These are phyloP conservation scores for Tachystola acroxantha DNA, from an alignment of 2,888 invertebrate species.

Conservation along the genomic window DNA sequence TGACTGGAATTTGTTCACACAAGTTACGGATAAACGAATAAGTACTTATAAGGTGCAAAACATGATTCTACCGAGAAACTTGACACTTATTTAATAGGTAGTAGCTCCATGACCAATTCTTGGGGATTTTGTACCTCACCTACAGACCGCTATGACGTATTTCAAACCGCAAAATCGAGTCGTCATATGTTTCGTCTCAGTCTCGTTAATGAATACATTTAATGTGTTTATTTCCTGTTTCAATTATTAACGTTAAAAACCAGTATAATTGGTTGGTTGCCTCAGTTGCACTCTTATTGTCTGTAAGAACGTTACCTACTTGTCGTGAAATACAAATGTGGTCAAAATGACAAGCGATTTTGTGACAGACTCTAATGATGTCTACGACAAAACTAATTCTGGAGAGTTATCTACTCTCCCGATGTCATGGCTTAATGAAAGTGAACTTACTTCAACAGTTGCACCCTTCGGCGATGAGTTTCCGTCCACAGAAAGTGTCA, in stretches of 20 bases:
- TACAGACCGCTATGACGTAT: constrained; percentile 43
- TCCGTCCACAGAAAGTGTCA: constrained; percentile 14
- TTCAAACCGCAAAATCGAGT: constrained; percentile 40
- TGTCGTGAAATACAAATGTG: constrained; percentile 23
- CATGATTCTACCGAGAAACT: neutral
- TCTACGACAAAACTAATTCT: constrained; percentile 12
- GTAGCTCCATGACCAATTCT: neutral
- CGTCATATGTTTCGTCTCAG: constrained; percentile 23
- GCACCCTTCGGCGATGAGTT: constrained; percentile 13
- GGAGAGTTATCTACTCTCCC: constrained; percentile 12
- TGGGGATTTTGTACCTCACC: neutral
- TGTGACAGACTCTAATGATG: constrained; percentile 21
- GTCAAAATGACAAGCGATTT: constrained; percentile 35
- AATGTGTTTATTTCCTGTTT: constrained; percentile 50
- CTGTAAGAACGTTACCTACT: constrained; percentile 9
- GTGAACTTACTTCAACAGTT: constrained; percentile 12
- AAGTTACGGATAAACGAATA: too few species aligned
- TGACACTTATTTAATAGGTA: neutral
- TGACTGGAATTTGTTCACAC: too few species aligned
- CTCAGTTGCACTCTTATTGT: constrained; percentile 14
- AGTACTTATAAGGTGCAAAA: too few species aligned
- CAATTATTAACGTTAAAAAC: constrained; percentile 18
- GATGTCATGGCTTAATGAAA: constrained; percentile 18
- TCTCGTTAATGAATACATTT: constrained; percentile 45
- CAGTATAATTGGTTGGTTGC: constrained; percentile 29